phyloP scores from a whole-genome alignment of 2,113 vertebrate species.

The Paradisaea rubra region DNA sequence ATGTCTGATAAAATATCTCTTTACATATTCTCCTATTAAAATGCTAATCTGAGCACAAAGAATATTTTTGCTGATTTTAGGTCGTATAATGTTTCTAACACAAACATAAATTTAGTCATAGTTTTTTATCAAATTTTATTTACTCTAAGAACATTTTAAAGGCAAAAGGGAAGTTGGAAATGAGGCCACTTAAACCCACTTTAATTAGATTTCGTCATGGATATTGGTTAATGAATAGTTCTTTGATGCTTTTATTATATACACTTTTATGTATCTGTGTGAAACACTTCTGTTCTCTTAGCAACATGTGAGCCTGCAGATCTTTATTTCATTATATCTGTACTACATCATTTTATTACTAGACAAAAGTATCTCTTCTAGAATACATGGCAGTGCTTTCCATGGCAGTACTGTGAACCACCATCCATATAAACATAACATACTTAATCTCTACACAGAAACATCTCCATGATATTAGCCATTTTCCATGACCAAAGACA shows the following conservation, averaged over 20 bases:
- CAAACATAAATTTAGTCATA: neutral
- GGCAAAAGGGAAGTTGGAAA: neutral
- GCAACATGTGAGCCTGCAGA: neutral
- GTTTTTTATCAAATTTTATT: neutral
- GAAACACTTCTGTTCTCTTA: neutral
- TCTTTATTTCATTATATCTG: neutral
- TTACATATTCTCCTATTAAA: slow-evolving; percentile 2
- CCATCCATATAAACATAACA: neutral
- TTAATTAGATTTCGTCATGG: neutral
- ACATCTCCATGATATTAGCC: neutral
- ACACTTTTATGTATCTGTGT: neutral
- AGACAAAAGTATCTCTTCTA: neutral
- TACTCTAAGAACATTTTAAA: neutral
- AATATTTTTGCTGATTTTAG: neutral
- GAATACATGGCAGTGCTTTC: neutral
- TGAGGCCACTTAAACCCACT: neutral
- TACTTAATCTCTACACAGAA: neutral
- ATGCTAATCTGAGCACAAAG: neutral
- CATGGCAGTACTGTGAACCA: neutral
- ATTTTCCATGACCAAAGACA: neutral
- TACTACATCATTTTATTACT: neutral
- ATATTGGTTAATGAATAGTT: neutral
- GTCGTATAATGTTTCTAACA: neutral
- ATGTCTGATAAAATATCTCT: slow-evolving; percentile 4
- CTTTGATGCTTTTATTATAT: neutral